These are phyloP conservation scores for Deroptyus accipitrinus DNA, from an alignment of 2,113 vertebrate species.

Conservation along the genomic window DNA sequence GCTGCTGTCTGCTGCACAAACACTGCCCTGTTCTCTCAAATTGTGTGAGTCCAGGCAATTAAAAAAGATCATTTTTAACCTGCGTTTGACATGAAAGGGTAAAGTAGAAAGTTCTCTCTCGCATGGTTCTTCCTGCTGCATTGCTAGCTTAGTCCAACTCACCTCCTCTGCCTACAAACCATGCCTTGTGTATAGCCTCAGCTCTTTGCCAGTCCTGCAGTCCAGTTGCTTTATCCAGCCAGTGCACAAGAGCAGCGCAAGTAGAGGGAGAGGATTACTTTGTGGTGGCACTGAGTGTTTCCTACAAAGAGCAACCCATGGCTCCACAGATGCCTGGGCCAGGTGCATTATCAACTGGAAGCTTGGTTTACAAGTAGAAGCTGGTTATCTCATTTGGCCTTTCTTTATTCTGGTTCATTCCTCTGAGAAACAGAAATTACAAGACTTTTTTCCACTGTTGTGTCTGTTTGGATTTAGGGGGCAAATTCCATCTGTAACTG, in stretches of 20 bases:
- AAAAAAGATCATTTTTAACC: neutral
- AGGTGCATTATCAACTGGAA: neutral
- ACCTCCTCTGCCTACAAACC: neutral
- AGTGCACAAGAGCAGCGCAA: neutral
- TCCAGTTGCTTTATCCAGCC: neutral
- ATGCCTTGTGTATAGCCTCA: neutral
- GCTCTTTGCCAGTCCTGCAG: neutral
- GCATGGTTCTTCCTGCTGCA: neutral
- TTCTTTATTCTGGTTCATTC: neutral
- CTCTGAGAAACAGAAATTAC: neutral
- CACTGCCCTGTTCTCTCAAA: neutral
- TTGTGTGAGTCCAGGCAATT: neutral
- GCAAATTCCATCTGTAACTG: neutral
- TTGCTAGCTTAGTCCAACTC: neutral
- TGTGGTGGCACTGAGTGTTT: neutral
- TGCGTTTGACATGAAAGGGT: neutral
- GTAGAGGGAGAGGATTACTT: neutral
- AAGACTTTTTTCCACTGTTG: neutral
- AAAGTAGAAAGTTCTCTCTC: neutral
- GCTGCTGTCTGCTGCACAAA: neutral
- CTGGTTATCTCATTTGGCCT: neutral
- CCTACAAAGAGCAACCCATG: neutral
- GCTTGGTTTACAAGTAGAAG: neutral
- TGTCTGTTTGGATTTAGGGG: neutral
- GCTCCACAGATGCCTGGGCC: neutral